These are phyloP conservation scores for Muscina levida DNA, from an alignment of 2,888 invertebrate species.

Conservation along the genomic window DNA sequence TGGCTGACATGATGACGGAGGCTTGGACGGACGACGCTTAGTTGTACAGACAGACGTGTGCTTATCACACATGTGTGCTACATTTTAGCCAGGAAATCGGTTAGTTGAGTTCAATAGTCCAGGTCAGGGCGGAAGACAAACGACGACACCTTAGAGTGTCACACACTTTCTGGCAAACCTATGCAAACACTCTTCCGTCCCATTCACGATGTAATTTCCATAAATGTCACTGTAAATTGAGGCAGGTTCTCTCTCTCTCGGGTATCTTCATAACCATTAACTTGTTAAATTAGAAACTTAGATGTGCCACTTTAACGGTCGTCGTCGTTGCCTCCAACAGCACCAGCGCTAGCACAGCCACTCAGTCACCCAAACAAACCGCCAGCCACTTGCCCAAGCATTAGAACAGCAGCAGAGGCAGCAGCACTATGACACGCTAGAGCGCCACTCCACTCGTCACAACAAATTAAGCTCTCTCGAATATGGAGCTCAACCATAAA, in stretches of 20 bases:
- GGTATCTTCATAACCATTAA: constrained; percentile 38
- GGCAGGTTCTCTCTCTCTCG: constrained; percentile 62
- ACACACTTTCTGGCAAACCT: background rate
- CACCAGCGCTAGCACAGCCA: background rate
- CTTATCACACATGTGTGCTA: background rate
- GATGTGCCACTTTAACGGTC: constrained; percentile 46
- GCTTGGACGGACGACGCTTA: too few relatives aligned
- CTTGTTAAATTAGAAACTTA: constrained; percentile 45
- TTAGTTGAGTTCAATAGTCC: constrained; percentile 44
- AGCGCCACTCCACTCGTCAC: constrained; percentile 8
- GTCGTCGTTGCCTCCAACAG: background rate
- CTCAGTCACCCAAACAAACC: background rate
- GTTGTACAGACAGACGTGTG: background rate
- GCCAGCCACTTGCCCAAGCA: constrained; percentile 6
- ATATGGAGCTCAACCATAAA: constrained; percentile 50
- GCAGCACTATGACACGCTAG: background rate
- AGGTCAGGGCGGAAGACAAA: background rate
- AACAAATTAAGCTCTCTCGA: constrained; percentile 23
- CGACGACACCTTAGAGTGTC: background rate
- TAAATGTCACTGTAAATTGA: constrained; percentile 53
- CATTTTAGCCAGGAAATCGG: constrained; percentile 48
- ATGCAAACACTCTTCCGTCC: background rate
- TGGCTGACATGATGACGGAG: too few relatives aligned
- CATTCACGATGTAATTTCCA: background rate
- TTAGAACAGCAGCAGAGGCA: constrained; percentile 2